Evolutionary conservation across 2,113 vertebrate genomes (phyloP).

Genomic region (Strigops habroptila): DNA sequence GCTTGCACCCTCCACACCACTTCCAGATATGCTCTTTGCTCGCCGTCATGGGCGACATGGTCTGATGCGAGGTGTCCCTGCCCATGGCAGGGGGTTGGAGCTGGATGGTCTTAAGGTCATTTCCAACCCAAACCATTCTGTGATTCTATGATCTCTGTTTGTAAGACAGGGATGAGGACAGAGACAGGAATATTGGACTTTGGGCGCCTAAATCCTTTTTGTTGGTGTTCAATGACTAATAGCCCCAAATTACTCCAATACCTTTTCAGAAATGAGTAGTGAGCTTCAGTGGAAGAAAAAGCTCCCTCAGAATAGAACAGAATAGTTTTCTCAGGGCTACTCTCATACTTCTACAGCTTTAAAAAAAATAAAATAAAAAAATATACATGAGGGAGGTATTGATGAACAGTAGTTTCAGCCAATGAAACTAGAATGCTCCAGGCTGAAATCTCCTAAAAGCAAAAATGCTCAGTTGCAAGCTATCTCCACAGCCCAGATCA

Average conservation of each 20-base stretch:
- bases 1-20: rapidly evolving
- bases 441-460: constrained; percentile 38
- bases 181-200: background rate
- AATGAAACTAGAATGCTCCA: background rate
- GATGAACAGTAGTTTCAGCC: constrained; percentile 14
- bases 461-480: constrained; percentile 30
- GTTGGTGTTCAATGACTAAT: background rate
- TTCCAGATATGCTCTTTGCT: background rate
- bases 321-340: background rate
- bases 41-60: background rate
- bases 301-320: background rate
- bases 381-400: background rate
- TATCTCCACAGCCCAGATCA: constrained; percentile 30
- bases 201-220: background rate
- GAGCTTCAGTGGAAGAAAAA: constrained; percentile 1
- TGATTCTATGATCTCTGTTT: background rate
- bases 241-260: background rate
- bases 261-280: background rate
- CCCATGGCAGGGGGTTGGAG: background rate
- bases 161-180: background rate
- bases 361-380: background rate
- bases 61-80: background rate
- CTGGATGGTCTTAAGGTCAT: background rate
- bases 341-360: background rate
- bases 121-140: background rate